Evolutionary conservation across 2,797 vertebrate genomes (phyloP).

Genomic region (Enoplosus armatus): DNA sequence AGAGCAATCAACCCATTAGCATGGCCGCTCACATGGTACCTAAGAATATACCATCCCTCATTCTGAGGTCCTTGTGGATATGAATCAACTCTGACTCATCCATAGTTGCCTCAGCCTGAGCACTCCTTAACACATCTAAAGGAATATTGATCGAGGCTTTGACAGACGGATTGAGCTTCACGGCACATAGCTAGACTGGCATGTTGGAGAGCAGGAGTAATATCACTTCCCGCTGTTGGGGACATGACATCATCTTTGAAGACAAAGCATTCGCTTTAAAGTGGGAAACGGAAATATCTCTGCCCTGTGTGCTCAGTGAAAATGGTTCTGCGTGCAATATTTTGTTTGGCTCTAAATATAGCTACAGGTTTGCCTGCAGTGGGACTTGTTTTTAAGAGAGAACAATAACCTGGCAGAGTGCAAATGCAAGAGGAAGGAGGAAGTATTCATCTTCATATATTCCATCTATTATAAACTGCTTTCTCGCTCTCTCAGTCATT

Average conservation of each 20-base stretch:
- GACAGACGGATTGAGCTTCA: conserved; percentile 67
- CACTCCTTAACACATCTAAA: conserved; percentile 71
- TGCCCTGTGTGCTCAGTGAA: conserved; percentile 41
- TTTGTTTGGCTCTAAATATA: conserved; percentile 74
- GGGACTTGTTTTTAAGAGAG: conserved; percentile 62
- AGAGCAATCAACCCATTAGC: conserved; percentile 59
- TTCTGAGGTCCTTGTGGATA: conserved; percentile 48
- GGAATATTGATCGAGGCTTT: conserved; percentile 75
- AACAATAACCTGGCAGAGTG: conserved; percentile 70
- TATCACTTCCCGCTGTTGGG: conserved; percentile 55
- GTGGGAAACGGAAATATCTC: conserved; percentile 35
- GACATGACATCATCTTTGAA: conserved; percentile 61
- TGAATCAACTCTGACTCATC: conserved; percentile 65
- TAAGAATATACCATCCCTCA: conserved; percentile 56
- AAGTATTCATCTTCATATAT: conserved; percentile 58
- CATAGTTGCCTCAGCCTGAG: conserved; percentile 62
- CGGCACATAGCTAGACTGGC: conserved; percentile 52
- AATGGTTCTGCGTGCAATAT: conserved; percentile 42
- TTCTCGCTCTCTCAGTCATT: conserved; percentile 29
- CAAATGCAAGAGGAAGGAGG: conserved; percentile 45
- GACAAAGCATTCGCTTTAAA: conserved; percentile 55
- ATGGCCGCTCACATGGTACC: conserved; percentile 42
- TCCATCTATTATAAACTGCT: conserved; percentile 39
- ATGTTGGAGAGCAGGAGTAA: conserved; percentile 54
- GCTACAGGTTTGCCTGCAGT: conserved; percentile 69